phyloP scores from a whole-genome alignment of 2,888 invertebrate species.

The Neoascia interrupta region DNA sequence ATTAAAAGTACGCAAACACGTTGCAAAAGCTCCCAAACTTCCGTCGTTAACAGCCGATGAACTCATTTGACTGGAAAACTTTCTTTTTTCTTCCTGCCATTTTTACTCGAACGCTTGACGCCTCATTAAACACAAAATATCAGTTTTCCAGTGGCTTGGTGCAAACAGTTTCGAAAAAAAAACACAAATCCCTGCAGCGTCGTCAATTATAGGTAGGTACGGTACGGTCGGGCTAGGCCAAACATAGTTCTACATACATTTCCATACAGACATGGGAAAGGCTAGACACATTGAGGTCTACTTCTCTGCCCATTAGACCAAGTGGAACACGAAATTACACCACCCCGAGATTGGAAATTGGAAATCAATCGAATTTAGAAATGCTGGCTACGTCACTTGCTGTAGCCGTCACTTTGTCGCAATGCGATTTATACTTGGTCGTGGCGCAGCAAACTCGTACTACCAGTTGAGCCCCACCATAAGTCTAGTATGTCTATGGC shows the following conservation, averaged over 20 bases:
- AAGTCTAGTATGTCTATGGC: not conserved
- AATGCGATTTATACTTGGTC: constrained; percentile 15
- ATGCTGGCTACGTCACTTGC: constrained; percentile 17
- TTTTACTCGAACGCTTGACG: constrained; percentile 14
- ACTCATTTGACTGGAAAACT: constrained; percentile 24
- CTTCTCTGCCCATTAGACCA: not conserved
- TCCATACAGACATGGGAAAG: not conserved
- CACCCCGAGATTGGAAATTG: not conserved
- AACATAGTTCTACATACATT: too few relatives aligned
- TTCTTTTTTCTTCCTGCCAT: constrained; percentile 1
- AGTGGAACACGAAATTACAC: too few relatives aligned
- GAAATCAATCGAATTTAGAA: constrained; percentile 18
- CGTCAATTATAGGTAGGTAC: too few relatives aligned
- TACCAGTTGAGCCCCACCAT: constrained; percentile 2
- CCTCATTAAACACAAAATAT: constrained; percentile 27
- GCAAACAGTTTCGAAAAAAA: not conserved
- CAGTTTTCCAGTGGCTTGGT: constrained; percentile 10
- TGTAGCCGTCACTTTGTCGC: constrained; percentile 46
- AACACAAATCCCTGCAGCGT: constrained; percentile 15
- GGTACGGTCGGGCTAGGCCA: too few relatives aligned
- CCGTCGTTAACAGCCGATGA: constrained; percentile 15
- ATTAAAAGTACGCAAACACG: not conserved
- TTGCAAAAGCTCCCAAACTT: constrained; percentile 6
- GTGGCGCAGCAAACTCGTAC: not conserved
- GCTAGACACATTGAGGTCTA: constrained; percentile 18